These are phyloP conservation scores for Sibirionetta formosa DNA, from an alignment of 2,797 vertebrate species.

Conservation along the genomic window DNA sequence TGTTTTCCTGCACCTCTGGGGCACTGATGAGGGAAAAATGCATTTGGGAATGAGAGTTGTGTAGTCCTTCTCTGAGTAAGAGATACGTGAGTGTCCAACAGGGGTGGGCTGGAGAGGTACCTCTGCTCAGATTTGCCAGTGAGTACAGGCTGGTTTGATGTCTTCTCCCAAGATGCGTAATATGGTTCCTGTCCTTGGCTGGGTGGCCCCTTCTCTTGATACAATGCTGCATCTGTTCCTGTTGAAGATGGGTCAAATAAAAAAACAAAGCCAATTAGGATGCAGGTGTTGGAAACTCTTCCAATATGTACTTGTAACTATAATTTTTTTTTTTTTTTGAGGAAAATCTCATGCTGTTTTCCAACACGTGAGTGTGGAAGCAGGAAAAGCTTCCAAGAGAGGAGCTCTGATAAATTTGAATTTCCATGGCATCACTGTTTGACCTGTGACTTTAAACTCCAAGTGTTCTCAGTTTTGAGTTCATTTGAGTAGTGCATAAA, in stretches of 20 bases:
- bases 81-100: accelerated
- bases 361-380: not conserved
- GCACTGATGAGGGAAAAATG: not conserved
- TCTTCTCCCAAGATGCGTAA: accelerated
- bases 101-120: not conserved
- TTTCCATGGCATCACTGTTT: not conserved
- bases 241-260: not conserved
- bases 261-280: not conserved
- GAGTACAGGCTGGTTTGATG: not conserved
- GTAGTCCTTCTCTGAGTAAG: not conserved
- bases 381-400: not conserved
- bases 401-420: not conserved
- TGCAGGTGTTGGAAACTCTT: not conserved
- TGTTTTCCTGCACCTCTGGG: not conserved
- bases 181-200: not conserved
- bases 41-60: not conserved
- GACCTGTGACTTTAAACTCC: not conserved
- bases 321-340: too few species aligned
- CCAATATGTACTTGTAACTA: not conserved
- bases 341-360: not conserved
- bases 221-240: not conserved
- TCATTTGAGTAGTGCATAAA: not conserved
- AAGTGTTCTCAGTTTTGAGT: not conserved
- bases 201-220: not conserved
- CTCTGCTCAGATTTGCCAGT: not conserved